Evolutionary conservation across 2,113 vertebrate species (phyloP).

Genomic region (Camelus dromedarius): DNA sequence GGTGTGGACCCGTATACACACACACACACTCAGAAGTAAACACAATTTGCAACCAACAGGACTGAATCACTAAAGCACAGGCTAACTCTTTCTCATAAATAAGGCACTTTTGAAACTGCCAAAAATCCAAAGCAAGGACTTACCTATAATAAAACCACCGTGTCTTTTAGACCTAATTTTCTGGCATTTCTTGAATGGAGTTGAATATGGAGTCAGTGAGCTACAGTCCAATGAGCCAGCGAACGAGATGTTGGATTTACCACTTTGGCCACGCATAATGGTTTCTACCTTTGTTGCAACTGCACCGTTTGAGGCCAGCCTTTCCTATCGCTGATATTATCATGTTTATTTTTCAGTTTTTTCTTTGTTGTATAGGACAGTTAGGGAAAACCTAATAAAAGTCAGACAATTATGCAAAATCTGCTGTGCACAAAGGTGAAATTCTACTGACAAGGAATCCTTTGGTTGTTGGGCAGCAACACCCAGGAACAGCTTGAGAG

Average conservation of each 20-base stretch:
- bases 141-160: not conserved
- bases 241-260: accelerated
- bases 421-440: accelerated
- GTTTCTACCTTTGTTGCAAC: not conserved
- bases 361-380: not conserved
- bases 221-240: not conserved
- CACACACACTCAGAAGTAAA: not conserved
- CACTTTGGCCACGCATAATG: accelerated
- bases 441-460: accelerated
- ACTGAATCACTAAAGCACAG: not conserved
- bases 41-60: not conserved
- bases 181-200: not conserved
- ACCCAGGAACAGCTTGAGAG: accelerated
- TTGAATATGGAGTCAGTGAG: not conserved
- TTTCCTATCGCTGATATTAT: not conserved
- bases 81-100: not conserved
- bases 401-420: not conserved
- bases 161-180: not conserved
- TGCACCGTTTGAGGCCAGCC: accelerated
- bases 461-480: not conserved
- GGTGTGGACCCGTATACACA: accelerated
- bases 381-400: not conserved
- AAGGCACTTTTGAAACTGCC: not conserved
- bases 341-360: not conserved
- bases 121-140: not conserved